Evolutionary conservation across 2,888 invertebrate genomes (phyloP), one percentile per base, ranked within the genome.

Genomic region (Perizoma affinitatum): DNA sequence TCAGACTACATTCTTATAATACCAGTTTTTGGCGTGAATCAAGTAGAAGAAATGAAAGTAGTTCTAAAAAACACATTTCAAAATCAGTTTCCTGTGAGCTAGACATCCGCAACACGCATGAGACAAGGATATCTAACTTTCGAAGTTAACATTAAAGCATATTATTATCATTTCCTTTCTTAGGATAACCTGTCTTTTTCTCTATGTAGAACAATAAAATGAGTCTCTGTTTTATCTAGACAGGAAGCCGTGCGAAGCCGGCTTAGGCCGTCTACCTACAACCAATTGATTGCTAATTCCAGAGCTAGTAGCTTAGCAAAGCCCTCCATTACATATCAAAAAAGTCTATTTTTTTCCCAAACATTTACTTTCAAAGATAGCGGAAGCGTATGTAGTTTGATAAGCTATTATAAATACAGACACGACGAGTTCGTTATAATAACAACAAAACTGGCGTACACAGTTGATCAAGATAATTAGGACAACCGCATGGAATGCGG

Each of bases 231-330:
- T 65, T 72, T 74, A 78, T 80, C 77, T 75, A 66, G 63, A 73
- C 76, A 77, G 80, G 78, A 81, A 79, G 73, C 66, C 58, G 78
- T 79, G 70, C 76, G 78, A 69, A 66, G 76, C 61, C 56, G n/a
- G n/a, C n/a, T n/a, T n/a, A n/a, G n/a, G n/a, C n/a, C 54, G 70
- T 68, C 70, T 69, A 68, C 69, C 72, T 65, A 61, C 52, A 52
- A 67, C 64, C 65, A 70, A 68, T 64, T 61, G 58, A 56, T 51
- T 67, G 69, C 72, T 71, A 68, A 75, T 75, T 72, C 71, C 69
- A 64, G 57, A 44, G 59, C 54, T 58, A 64, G 53, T 35, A 57
- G 56, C 56, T 57, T 54, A 64, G 49, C 5, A 7, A 46, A 44
- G 44, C 7, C 22, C 22, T 45, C 33, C 45, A 45, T 22, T 6